Percentiles rank a stretch among this genome's conserved stretches.
Conservation (phyloP, 2,888 invertebrate genomes). For the Philopedon plagiatum region DNA sequence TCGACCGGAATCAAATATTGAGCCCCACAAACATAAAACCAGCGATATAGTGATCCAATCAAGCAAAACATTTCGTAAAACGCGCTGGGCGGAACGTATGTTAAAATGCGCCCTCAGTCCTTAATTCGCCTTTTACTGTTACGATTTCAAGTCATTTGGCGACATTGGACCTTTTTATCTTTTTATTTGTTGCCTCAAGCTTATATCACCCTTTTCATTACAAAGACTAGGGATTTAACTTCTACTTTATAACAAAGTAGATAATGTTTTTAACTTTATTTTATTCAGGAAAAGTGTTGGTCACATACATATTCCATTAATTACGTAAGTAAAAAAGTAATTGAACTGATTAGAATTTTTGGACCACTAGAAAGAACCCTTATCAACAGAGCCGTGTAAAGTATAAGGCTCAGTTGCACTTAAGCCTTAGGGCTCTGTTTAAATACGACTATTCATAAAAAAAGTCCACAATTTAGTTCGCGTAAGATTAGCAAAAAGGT, state of each 20-base stretch:
- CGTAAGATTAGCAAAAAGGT: too few species aligned
- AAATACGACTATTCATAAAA: too few species aligned
- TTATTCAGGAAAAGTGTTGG: too few species aligned
- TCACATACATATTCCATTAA: too few species aligned
- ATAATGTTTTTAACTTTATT: too few species aligned
- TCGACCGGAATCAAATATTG: constrained; percentile 53
- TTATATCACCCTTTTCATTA: background rate
- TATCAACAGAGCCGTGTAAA: too few species aligned
- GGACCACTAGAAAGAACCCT: too few species aligned
- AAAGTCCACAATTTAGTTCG: too few species aligned
- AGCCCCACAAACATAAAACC: constrained; percentile 55
- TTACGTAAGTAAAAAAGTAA: too few species aligned
- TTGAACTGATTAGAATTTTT: too few species aligned
- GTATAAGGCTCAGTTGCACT: too few species aligned
- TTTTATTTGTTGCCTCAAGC: constrained; percentile 31
- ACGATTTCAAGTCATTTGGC: constrained; percentile 58
- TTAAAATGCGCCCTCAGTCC: constrained; percentile 54
- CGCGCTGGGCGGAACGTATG: constrained; percentile 60
- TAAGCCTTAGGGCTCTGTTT: too few species aligned
- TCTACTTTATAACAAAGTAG: background rate
- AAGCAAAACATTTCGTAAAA: constrained; percentile 60
- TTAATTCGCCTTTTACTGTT: constrained; percentile 59
- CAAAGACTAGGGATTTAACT: background rate
- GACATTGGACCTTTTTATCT: constrained; percentile 33
- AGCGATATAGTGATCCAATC: constrained; percentile 60